Evolutionary conservation across 2,113 vertebrate species (phyloP), one percentile per base, ranked within the genome.

Genomic region (Megaceryle maxima): DNA sequence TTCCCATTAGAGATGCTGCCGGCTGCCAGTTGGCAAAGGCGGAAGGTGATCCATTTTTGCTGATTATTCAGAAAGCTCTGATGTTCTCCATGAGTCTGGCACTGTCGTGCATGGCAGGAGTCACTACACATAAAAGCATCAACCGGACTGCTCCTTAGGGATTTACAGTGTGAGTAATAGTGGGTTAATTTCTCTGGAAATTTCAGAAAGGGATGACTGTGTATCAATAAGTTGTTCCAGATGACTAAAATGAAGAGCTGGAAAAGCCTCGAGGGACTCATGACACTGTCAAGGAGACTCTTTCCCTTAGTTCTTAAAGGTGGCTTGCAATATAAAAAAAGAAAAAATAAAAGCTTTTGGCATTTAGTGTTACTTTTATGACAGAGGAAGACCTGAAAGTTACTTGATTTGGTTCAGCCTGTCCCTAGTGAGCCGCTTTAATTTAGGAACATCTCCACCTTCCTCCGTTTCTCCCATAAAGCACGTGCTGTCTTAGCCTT

Each of bases 211-310:
- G 24, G 28, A 76, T 87, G 87, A 88, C 48, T 92, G 13, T 72
- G 44, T 88, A 92, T 93, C 77, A 87, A 78, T 87, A 88, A 93
- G 66, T 76, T 88, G 72, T 96, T 95, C 86, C 88, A 94, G 83
- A 89, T 94, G 41, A 86, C 90, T 78, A 80, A 90, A 96, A 96
- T 75, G 39, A 93, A 96, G 60, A 87, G 68, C 64, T 88, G 60
- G 46, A 95, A 90, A 93, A 93, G 67, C 62, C 77, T 87, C 1
- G 2, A 76, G 76, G 66, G 66, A 84, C 41, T 88, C 51, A 24
- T 0, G 1, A 22, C 90, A 92, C 29, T 84, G 44, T 75, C 64
- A 92, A 92, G 73, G 69, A 93, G 66, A 60, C 15, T 43, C 28
- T 60, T 94, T 74, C 21, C n/a, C 46, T 84, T 56, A 81, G 26